Evolutionary conservation across 1,140 invertebrate species (phyloP).

Genomic region (Bombus waltoni): DNA sequence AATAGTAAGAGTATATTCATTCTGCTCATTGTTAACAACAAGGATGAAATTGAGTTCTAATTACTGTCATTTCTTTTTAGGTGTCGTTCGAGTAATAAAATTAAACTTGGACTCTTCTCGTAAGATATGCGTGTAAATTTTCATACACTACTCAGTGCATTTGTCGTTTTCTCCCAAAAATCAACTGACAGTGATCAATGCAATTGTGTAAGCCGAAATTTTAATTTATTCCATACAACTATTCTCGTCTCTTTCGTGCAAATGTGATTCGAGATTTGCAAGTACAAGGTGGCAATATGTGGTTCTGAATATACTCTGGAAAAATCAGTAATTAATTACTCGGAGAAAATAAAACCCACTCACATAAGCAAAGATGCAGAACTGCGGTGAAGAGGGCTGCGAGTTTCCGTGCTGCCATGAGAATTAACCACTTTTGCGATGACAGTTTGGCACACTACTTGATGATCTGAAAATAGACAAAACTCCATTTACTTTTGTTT

Average conservation of each 20-base stretch:
- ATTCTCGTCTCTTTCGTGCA: neutral
- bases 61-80: too few species aligned
- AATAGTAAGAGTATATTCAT: too few species aligned
- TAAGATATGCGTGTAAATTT: too few species aligned
- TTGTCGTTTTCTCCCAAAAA: too few species aligned
- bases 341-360: slow-evolving; percentile 62
- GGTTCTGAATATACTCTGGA: neutral
- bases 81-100: too few species aligned
- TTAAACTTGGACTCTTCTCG: too few species aligned
- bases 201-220: neutral
- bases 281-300: neutral
- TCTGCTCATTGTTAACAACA: too few species aligned
- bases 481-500: neutral
- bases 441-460: slow-evolving; percentile 69
- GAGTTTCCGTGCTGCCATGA: slow-evolving; percentile 81
- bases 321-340: neutral
- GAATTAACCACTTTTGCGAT: slow-evolving; percentile 66
- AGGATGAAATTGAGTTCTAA: too few species aligned
- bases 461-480: slow-evolving; percentile 54
- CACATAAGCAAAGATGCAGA: slow-evolving; percentile 79
- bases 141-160: too few species aligned
- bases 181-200: too few species aligned
- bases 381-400: slow-evolving; percentile 74
- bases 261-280: neutral
- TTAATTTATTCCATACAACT: neutral